phyloP scores from a whole-genome alignment of 2,113 vertebrate species.

The Psilopogon haemacephalus region DNA sequence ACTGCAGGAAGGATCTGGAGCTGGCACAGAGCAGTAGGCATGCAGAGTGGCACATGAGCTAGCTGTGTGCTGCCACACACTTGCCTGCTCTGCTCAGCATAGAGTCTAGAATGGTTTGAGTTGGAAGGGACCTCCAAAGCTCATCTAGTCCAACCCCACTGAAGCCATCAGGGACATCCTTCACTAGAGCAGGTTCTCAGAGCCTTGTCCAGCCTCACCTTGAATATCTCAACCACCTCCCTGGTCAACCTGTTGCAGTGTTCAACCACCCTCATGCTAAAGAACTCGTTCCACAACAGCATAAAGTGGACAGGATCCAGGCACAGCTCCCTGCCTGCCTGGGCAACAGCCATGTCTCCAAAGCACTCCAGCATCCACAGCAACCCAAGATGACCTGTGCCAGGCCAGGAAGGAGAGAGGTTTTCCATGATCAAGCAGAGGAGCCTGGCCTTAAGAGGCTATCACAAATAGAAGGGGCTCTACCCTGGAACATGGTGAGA shows the following conservation, averaged over 20 bases:
- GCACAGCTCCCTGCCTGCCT: neutral
- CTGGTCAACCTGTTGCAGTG: no score
- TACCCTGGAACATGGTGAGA: neutral
- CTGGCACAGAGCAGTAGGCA: neutral
- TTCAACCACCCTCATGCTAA: no score
- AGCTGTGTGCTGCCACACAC: neutral
- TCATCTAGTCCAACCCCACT: no score
- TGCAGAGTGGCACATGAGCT: neutral
- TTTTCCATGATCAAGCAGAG: neutral
- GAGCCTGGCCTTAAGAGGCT: neutral
- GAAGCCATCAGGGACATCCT: no score
- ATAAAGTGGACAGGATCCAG: neutral
- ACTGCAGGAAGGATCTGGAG: neutral
- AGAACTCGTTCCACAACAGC: no score
- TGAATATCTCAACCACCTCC: no score
- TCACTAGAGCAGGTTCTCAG: no score
- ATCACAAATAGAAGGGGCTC: neutral
- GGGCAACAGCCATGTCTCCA: neutral
- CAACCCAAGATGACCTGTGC: neutral
- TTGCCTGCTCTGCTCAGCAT: neutral
- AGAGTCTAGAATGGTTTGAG: no score
- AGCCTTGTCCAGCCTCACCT: no score
- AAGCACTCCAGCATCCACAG: neutral
- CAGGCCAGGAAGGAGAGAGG: neutral
- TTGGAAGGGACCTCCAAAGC: no score